Conservation (phyloP, 2,113 vertebrate genomes). For the Promerops cafer region DNA sequence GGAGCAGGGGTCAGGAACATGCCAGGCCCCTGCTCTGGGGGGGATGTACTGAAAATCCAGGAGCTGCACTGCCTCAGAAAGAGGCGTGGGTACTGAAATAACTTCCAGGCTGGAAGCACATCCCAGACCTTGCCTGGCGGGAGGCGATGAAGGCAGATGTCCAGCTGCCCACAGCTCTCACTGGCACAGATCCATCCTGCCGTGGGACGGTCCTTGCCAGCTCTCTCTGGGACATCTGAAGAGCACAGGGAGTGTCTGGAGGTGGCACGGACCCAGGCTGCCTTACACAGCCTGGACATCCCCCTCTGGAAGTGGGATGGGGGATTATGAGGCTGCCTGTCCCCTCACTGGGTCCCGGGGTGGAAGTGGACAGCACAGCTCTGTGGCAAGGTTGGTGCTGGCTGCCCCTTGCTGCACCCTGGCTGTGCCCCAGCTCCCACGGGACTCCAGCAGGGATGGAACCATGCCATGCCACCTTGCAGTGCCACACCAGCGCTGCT, state of each 20-base stretch:
- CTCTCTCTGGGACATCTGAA: background rate
- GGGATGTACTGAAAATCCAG: background rate
- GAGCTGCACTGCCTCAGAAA: background rate
- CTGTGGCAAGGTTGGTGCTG: background rate
- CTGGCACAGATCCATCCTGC: background rate
- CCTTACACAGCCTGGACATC: background rate
- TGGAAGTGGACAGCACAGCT: background rate
- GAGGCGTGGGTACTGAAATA: background rate
- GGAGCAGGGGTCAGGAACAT: background rate
- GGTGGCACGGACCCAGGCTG: fast-evolving
- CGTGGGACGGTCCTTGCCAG: background rate
- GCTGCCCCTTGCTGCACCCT: fast-evolving
- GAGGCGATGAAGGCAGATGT: fast-evolving
- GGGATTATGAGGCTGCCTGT: background rate
- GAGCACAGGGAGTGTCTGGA: fast-evolving
- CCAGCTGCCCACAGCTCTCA: background rate
- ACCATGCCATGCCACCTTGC: background rate
- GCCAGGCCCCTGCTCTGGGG: background rate
- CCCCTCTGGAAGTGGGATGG: fast-evolving
- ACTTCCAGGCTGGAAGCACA: background rate
- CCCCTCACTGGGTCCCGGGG: too few species aligned
- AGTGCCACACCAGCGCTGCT: background rate
- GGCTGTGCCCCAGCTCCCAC: fast-evolving
- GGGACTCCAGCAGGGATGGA: fast-evolving
- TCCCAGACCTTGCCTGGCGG: fast-evolving